Base-by-base conservation (phyloP, 2,113 vertebrate species). In the Peromyscus leucopus region DNA sequence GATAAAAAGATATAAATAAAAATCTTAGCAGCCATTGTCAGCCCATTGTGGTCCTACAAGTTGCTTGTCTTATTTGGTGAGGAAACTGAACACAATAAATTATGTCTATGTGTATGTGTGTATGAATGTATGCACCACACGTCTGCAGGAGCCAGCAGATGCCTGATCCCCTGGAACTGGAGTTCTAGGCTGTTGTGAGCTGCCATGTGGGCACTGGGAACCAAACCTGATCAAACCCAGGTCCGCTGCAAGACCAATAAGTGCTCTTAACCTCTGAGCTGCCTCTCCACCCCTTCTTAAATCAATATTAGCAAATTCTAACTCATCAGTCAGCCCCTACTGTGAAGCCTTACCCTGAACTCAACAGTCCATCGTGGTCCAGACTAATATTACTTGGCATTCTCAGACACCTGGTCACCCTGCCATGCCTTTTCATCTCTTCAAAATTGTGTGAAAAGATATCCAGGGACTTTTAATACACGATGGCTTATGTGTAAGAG, bases 401-500 rank as follows among this genome's bases (percentile, higher is more conserved):
- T 95, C n/a, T 91, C 87, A 93, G 89, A 89, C 16, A 80, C 16
- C 19, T 78, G 57, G 75, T 78, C 65, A 89, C 78, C 55, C 89
- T 91, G 67, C n/a, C 33, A 51, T 55, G 22, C 16, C 33, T 96
- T 51, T 89, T 26, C 84, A 17, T 26, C 67, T 83, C 88, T 93
- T 94, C 55, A 84, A 86, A 97, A 82, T 89, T 28, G 22, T 79
- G 76, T 67, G 33, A 89, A 93, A 91, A 51, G 33, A 59, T 84
- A 80, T 72, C 22, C 12, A 31, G 11, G 69, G 36, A 88, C 86
- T 61, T 67, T 71, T 80, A 88, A 71, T 26, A 80, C n/a, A 90
- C 26, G 75, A 84, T 76, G 88, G 59, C 21, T 69, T 74, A 55
- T 69, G 63, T 72, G 65, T 78, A 88, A 78, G 8, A 94, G 22